Base-by-base conservation (phyloP, 1,140 invertebrate genomes). In the Pteromalus puparum region DNA sequence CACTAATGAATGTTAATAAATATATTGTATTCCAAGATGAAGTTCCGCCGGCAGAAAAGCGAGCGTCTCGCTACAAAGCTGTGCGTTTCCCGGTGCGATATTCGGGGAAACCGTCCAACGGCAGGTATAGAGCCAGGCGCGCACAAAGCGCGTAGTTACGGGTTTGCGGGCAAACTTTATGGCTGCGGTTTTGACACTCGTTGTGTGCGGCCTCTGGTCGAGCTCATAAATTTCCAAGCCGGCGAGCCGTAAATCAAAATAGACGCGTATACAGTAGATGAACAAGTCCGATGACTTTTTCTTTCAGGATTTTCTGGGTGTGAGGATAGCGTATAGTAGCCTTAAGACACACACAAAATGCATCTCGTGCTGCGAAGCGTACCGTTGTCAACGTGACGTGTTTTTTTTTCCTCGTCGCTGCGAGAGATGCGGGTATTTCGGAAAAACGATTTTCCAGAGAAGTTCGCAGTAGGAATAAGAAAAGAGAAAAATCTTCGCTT, bases 101-200 rank as follows among this genome's bases (percentile, higher is more conserved):
- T 81, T 81, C 79, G 26, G 15, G 18, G 70, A 81, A 81, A 73
- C 7, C n/a, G 34, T 18, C 9, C 1, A 34, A 26, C 46, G 42
- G 53, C 81, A 82, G 81, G 79, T 81, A 68, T 65, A 24, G 12
- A 2, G 48, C 21, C 12, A 15, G 70, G n/a, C 84, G 46, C 30
- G 78, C 61, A 82, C 67, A 81, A 84, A 82, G 82, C 74, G 72
- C 34, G 30, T 21, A 80, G 81, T 77, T 85, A 81, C 78, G 77
- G 85, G 79, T 84, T 88, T 90, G 90, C 87, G 89, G 90, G 86
- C 80, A 87, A 86, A 87, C 26, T 90, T 90, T 88, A 90, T 82
- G 86, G 74, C 86, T 90, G 89, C 74, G 90, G 90, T 90, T 90
- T 90, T 87, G 83, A 85, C 86, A 85, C 87, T 88, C 82, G 82